These are phyloP conservation scores for Hemistola chrysoprasaria DNA, from an alignment of 2,888 invertebrate species.

Conservation along the genomic window DNA sequence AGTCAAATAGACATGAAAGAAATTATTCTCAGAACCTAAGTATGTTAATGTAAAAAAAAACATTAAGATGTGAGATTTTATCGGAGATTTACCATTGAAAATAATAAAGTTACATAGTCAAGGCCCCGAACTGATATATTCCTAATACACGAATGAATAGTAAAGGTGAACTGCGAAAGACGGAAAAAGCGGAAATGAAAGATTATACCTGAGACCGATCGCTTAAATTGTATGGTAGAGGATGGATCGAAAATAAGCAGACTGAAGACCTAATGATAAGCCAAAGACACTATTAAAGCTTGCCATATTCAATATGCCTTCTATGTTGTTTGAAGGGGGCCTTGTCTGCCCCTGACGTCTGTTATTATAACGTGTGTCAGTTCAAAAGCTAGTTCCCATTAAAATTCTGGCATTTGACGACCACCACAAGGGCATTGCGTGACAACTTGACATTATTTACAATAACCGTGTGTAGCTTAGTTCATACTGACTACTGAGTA, in stretches of 20 bases:
- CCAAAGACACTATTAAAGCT: neutral
- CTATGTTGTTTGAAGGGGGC: neutral
- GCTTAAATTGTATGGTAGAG: no score
- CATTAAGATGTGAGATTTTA: no score
- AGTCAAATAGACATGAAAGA: no score
- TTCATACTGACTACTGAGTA: constrained; percentile 48
- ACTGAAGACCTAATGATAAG: neutral
- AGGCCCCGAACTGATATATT: no score
- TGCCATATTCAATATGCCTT: neutral
- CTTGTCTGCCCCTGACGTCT: constrained; percentile 1
- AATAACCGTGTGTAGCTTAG: constrained; percentile 33
- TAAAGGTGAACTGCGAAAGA: no score
- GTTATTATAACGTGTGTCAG: constrained; percentile 5
- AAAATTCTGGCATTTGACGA: constrained; percentile 14
- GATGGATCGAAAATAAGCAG: neutral
- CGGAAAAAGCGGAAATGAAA: constrained; percentile 14
- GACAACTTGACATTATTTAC: constrained; percentile 44
- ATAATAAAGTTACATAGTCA: no score
- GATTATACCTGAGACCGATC: no score
- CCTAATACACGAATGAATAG: no score
- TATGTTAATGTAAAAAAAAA: no score
- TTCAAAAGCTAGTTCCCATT: constrained; percentile 11
- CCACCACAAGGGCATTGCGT: constrained; percentile 50
- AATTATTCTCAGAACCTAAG: no score
- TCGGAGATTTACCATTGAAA: no score